Percentiles rank a stretch among this genome's conserved stretches.
Conservation (phyloP, 2,113 vertebrate genomes). For the Lophura nycthemera region DNA sequence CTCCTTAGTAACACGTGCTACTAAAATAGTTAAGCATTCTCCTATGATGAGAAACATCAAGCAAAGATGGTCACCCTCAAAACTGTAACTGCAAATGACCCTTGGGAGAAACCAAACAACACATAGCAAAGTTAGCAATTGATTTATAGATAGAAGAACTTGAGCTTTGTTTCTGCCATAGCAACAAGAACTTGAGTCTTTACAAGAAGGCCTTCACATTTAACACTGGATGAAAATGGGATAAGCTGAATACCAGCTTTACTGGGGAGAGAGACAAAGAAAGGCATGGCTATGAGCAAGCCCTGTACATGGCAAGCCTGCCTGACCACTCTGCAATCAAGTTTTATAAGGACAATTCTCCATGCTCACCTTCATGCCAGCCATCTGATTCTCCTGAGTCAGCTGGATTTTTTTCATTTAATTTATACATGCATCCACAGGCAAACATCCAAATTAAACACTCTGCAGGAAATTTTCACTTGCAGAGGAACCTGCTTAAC, state of each 20-base stretch:
- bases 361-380: neutral
- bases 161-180: neutral
- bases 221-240: neutral
- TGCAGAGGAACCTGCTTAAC: neutral
- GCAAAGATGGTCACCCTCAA: constrained; percentile 3
- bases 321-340: neutral
- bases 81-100: constrained; percentile 26
- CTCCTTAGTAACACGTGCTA: neutral
- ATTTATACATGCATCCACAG: neutral
- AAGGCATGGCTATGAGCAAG: neutral
- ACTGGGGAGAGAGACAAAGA: neutral
- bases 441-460: constrained; percentile 34
- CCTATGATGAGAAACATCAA: neutral
- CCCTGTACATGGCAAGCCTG: rapidly evolving
- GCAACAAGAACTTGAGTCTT: neutral
- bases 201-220: neutral
- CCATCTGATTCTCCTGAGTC: neutral
- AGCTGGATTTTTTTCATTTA: neutral
- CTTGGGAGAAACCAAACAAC: neutral
- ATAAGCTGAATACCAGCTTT: neutral
- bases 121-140: neutral
- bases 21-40: constrained; percentile 1
- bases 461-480: neutral
- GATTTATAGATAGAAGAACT: neutral
- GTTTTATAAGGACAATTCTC: neutral